Evolutionary conservation across 2,888 invertebrate genomes (phyloP).

Genomic region (Acleris laterana): DNA sequence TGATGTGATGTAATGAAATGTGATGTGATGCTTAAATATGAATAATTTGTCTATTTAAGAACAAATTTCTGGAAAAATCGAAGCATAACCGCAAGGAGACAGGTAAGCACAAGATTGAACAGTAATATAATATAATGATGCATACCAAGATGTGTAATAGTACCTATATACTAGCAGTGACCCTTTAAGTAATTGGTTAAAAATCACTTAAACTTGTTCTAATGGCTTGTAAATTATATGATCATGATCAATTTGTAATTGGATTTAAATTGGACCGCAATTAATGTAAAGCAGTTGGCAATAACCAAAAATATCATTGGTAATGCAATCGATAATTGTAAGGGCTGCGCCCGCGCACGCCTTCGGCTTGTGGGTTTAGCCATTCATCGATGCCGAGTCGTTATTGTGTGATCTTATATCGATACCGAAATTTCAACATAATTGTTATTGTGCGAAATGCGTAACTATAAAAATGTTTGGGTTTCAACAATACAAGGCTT

Average conservation of each 20-base stretch:
- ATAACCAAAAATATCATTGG: conserved; percentile 25
- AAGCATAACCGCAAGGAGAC: too few species aligned
- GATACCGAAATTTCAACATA: conserved; percentile 19
- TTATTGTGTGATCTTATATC: conserved; percentile 17
- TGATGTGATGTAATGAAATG: too few species aligned
- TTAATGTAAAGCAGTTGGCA: conserved; percentile 5
- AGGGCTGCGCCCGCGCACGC: conserved; percentile 59
- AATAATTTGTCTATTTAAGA: too few species aligned
- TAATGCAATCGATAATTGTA: conserved; percentile 44
- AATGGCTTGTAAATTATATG: not conserved
- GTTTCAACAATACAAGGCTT: too few species aligned
- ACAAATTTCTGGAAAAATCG: too few species aligned
- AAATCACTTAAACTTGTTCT: not conserved
- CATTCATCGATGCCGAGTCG: conserved; percentile 15
- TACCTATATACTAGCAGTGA: not conserved
- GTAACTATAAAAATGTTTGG: not conserved
- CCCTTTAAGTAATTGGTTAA: not conserved
- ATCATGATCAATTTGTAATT: conserved; percentile 7
- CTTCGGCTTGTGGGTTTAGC: conserved; percentile 41
- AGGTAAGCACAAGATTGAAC: too few species aligned
- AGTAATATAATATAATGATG: too few species aligned
- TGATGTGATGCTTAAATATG: too few species aligned
- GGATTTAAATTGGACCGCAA: conserved; percentile 5
- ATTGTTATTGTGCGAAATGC: conserved; percentile 11
- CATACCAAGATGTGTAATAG: too few species aligned